Evolutionary conservation across 2,888 invertebrate species (phyloP).

Genomic region (Lumbricus terrestris): DNA sequence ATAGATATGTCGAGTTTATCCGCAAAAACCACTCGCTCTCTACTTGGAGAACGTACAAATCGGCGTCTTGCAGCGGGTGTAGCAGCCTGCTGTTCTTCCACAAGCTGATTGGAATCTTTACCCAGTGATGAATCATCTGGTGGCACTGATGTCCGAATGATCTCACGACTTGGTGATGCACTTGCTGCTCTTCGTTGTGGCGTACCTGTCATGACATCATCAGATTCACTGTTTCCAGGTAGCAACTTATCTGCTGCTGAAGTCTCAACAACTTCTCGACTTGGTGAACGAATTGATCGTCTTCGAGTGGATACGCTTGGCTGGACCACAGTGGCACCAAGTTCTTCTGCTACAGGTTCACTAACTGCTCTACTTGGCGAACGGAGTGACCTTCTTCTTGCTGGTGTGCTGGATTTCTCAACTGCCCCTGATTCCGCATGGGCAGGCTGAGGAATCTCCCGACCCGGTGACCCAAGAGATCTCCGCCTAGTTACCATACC

Average conservation of each 20-base stretch:
- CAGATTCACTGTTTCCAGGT: not conserved
- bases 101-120: not conserved
- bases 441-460: not conserved
- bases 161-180: not conserved
- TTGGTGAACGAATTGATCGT: not conserved
- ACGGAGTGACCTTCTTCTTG: slow-evolving; percentile 3
- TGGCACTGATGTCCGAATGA: not conserved
- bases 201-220: not conserved
- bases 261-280: not conserved
- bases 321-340: not conserved
- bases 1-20: not conserved
- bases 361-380: not conserved
- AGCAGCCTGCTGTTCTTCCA: not conserved
- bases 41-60: not conserved
- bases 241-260: not conserved
- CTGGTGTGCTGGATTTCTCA: not conserved
- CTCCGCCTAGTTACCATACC: not conserved
- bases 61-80: not conserved
- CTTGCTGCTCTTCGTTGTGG: not conserved
- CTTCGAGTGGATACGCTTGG: not conserved
- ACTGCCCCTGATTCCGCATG: not conserved
- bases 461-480: not conserved
- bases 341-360: not conserved
- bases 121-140: not conserved
- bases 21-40: not conserved